Conservation (phyloP, 2,888 invertebrate species). For the Morpho deidamia region DNA sequence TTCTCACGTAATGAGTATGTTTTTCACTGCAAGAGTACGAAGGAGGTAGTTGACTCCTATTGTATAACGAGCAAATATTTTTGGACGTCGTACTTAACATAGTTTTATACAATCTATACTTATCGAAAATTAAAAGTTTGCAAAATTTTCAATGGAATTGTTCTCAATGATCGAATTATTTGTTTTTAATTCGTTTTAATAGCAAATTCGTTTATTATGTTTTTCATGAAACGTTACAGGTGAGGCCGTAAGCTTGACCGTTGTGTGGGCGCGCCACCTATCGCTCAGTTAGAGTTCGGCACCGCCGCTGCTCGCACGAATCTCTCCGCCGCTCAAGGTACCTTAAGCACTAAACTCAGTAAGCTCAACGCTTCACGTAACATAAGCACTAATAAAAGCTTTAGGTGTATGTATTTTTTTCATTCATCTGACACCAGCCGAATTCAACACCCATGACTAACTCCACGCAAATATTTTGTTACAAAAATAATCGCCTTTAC, state of each 20-base stretch:
- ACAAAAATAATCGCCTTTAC: constrained; percentile 68
- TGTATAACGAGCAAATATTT: not conserved
- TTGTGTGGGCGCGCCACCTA: constrained; percentile 51
- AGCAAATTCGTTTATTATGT: constrained; percentile 6
- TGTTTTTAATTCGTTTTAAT: too few relatives aligned
- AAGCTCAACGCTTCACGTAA: constrained; percentile 58
- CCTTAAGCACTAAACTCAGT: constrained; percentile 29
- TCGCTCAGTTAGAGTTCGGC: constrained; percentile 70
- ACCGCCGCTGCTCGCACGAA: constrained; percentile 74
- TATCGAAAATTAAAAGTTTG: too few relatives aligned
- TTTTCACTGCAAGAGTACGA: not conserved
- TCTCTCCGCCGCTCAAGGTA: constrained; percentile 74
- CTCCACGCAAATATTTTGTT: constrained; percentile 57
- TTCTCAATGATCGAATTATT: too few relatives aligned
- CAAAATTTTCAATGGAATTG: too few relatives aligned
- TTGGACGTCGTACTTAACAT: not conserved
- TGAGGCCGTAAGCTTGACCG: constrained; percentile 44
- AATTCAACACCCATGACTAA: constrained; percentile 64
- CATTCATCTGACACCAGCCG: constrained; percentile 54
- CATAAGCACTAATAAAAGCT: constrained; percentile 69
- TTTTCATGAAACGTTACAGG: constrained; percentile 59
- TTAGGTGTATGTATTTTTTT: constrained; percentile 40
- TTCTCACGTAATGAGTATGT: not conserved
- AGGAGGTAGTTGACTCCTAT: not conserved
- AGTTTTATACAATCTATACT: too few relatives aligned